Percentiles rank a stretch among this genome's conserved stretches.
Evolutionary conservation across 2,113 vertebrate species (phyloP).

Genomic region (Oryzias woworae): DNA sequence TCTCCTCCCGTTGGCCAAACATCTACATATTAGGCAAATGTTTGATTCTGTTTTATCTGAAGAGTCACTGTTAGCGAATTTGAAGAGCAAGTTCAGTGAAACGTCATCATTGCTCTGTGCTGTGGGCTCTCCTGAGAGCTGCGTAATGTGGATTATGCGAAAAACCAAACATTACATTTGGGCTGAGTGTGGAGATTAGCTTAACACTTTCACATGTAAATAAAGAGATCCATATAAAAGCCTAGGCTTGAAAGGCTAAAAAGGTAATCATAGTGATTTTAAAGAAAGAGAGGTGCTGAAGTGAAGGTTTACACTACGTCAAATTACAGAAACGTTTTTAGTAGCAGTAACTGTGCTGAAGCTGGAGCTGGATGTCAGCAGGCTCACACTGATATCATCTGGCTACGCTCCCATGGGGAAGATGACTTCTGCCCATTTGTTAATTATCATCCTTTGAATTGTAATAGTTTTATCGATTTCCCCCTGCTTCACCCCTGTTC

Average conservation of each 20-base stretch:
- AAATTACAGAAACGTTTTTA: constrained; percentile 32
- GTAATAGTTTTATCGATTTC: constrained; percentile 64
- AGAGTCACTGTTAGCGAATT: no score
- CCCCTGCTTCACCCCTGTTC: constrained; percentile 29
- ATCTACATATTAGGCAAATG: no score
- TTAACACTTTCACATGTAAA: neutral
- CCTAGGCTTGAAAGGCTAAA: neutral
- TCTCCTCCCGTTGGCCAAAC: no score
- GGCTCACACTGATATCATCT: constrained; percentile 57
- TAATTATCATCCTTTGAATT: constrained; percentile 53
- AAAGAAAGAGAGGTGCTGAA: constrained; percentile 1
- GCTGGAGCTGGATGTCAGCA: constrained; percentile 42
- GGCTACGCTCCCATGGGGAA: constrained; percentile 39
- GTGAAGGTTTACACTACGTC: neutral
- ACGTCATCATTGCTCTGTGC: constrained; percentile 40
- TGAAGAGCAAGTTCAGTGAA: constrained; percentile 25
- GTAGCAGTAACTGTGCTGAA: constrained; percentile 19
- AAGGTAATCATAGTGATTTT: neutral
- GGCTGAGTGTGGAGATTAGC: constrained; percentile 6
- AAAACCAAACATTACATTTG: constrained; percentile 23
- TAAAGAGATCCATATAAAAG: no score
- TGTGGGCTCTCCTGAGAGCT: constrained; percentile 11
- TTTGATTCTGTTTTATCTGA: no score
- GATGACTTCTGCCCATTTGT: constrained; percentile 53
- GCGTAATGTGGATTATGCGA: constrained; percentile 26